Base-by-base conservation (phyloP, 2,888 invertebrate species). In the Andricus curvator region DNA sequence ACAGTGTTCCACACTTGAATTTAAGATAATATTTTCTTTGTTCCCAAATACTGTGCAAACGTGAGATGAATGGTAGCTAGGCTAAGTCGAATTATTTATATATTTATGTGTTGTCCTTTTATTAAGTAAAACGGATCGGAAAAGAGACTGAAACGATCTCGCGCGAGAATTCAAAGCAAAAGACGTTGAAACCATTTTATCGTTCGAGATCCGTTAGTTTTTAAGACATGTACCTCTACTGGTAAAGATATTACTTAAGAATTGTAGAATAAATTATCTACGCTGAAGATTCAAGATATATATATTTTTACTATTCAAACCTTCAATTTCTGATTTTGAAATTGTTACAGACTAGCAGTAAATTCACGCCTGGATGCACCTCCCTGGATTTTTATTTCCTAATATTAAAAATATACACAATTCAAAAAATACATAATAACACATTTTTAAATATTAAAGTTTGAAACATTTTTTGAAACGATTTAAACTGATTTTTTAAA, bases 101-200 rank as follows among this genome's bases (percentile, higher is more conserved):
- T 48, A 70, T 70, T 51, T 29, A 70, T 48, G 15, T 17, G 4
- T 70, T 70, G 29, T 51, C 29, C 9, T 33, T 70, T 51, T 51
- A 17, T 22, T 70, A 70, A 29, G 25, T 51, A 11, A 44, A 51
- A 33, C 70, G 48, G 51, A 70, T 70, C 70, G n/a, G 70, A 70
- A 51, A 70, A 70, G 29, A 70, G 70, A 70, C 70, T 70, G 70
- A 70, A 70, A 70, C 70, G 70, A 70, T 70, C 70, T 70, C 70
- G 70, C 22, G 68, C 22, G 44, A 70, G 51, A 70, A 56, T 44
- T 70, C 20, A 25, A 33, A 33, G 51, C 68, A 48, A 70, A 41
- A 70, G n/a, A 48, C 20, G 70, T 25, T 70, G 51, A 70, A 51
- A 25, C 51, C 51, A 20, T 51, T 70, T 70, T n/a, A 51, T 20